A percentile compares a stretch with the other conserved stretches of the same genome.
Evolutionary conservation across 1,140 invertebrate species (phyloP).

Genomic region (Nephila pilipes): DNA sequence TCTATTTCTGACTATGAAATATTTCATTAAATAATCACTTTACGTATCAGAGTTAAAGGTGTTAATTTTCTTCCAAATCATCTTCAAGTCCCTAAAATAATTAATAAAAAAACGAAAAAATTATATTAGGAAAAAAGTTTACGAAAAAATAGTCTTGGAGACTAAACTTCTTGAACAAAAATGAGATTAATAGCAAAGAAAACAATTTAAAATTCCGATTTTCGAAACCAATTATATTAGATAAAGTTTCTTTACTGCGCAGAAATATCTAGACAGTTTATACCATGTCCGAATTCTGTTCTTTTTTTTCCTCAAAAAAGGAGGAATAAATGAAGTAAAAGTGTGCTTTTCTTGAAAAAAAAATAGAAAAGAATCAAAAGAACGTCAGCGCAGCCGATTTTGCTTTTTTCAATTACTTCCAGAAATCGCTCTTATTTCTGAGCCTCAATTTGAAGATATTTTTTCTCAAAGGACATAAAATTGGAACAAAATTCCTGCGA

Average conservation of each 20-base stretch:
- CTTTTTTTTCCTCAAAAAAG: neutral
- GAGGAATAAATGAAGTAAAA: neutral
- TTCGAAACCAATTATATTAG: constrained; percentile 8
- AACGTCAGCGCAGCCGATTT: neutral
- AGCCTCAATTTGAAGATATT: constrained; percentile 11
- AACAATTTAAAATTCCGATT: neutral
- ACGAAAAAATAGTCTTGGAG: no score
- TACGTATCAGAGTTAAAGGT: no score
- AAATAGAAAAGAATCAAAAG: neutral
- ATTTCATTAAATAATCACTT: no score
- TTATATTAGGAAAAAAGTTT: no score
- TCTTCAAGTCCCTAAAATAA: no score
- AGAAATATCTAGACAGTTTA: neutral
- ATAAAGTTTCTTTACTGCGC: neutral
- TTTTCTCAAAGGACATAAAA: constrained; percentile 36
- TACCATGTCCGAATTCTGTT: neutral
- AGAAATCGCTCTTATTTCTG: constrained; percentile 2
- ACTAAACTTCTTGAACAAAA: no score
- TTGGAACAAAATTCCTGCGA: neutral
- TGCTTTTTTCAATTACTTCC: constrained; percentile 8
- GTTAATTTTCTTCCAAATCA: no score
- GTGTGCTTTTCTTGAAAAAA: neutral
- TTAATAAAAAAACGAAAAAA: no score
- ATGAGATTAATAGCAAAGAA: neutral
- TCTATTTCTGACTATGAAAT: no score